Conservation (phyloP, 2,113 vertebrate species). For the Mesocricetus auratus region DNA sequence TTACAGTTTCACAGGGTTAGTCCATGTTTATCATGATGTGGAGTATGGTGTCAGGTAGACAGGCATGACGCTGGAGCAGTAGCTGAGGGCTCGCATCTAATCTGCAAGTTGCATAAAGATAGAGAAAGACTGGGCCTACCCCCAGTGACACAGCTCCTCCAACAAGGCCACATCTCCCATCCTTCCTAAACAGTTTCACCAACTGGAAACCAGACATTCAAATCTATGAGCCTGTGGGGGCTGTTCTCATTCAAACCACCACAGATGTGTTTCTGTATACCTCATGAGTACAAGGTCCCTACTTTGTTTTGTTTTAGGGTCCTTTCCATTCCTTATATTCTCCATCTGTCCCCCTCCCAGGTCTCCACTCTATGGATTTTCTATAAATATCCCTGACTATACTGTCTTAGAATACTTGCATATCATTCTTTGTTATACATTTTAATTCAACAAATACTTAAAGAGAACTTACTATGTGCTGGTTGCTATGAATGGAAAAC, state of each 20-base stretch:
- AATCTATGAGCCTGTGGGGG: not conserved
- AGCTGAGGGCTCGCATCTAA: not conserved
- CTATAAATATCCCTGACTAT: conserved; percentile 27
- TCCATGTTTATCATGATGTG: not conserved
- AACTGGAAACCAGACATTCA: not conserved
- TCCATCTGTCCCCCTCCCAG: not conserved
- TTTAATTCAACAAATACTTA: conserved; percentile 37
- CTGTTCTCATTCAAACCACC: not conserved
- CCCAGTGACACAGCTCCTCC: not conserved
- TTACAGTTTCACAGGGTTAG: not conserved
- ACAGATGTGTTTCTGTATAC: conserved; percentile 7
- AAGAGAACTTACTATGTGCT: conserved; percentile 26
- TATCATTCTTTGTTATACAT: conserved; percentile 39
- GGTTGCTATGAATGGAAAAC: not conserved
- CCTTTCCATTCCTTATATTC: conserved; percentile 10
- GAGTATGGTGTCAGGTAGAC: not conserved
- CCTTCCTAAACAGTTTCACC: not conserved
- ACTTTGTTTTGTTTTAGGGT: conserved; percentile 32
- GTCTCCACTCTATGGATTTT: conserved; percentile 3
- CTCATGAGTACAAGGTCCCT: not conserved
- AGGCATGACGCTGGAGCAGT: not conserved
- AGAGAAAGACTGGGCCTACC: not conserved
- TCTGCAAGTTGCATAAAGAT: not conserved
- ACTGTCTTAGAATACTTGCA: conserved; percentile 14
- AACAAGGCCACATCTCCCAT: not conserved